Evolutionary conservation across 2,888 invertebrate genomes (phyloP), one percentile per base, ranked within the genome.

Genomic region (Tryphoninae sp.): DNA sequence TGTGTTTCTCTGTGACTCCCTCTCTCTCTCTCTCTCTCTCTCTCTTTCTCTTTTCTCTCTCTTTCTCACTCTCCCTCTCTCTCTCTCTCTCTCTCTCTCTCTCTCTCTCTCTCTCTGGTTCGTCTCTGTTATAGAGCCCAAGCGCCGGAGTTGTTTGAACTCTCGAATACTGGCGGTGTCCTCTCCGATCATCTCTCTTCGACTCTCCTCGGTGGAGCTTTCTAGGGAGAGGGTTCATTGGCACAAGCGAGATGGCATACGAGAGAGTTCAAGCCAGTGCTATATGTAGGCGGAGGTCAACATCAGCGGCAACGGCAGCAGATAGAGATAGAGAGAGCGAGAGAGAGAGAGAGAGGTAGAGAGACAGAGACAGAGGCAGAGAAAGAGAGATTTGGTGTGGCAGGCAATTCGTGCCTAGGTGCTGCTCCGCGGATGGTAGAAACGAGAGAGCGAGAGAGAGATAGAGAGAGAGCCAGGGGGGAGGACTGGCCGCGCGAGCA

Each of bases 341-440:
- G 1, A 19, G 55, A 26, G 55, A 9, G 73, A 62, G 58, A 72
- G 58, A 59, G 33, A 82, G 65, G 53, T 69, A 65, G 49, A 55
- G 78, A 73, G 80, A 75, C 59, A 74, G 71, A 78, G 75, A 72
- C 16, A 6, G 2, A 33, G 33, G 6, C 55, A 55, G 3, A 55
- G 16, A 67, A 33, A 23, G 16, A 33, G 45, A 67, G 65, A 59
- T 33, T 33, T 74, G 49, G 75, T 61, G 65, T 62, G 22, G 78
- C 74, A 80, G 78, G 75, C 80, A 77, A 82, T 80, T 81, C 59
- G 77, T 55, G 61, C 55, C 49, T 42, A 75, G 65, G 68, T 65
- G 58, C 67, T 67, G 45, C 49, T 58, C 45, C 55, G 2, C 23
- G 40, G n/a, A 49, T 33, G 26, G 49, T 9, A 75, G 75, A 55